A percentile compares a stretch with the other conserved stretches of the same genome.
Evolutionary conservation across 2,888 invertebrate genomes (phyloP).

Genomic region (Teleiodes luculella): DNA sequence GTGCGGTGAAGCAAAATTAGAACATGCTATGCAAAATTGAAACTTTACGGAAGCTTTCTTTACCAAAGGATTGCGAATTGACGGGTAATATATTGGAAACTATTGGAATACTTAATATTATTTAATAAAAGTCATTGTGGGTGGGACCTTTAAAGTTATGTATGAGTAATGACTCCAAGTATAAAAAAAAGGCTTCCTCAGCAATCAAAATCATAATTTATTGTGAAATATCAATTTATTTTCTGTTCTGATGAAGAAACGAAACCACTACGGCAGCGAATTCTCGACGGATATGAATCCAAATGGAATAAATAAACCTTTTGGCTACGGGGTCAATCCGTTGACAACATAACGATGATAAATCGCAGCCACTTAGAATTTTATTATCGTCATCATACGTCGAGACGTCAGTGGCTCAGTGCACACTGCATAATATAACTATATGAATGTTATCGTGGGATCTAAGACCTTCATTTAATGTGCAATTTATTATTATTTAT

Average conservation of each 20-base stretch:
- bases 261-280: background rate
- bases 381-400: slow-evolving; percentile 26
- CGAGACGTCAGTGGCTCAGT: background rate
- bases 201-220: too few species aligned
- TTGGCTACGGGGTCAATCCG: slow-evolving; percentile 33
- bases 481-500: slow-evolving; percentile 1
- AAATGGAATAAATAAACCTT: slow-evolving; percentile 24
- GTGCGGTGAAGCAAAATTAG: background rate
- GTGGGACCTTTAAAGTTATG: too few species aligned
- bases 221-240: background rate
- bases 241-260: background rate
- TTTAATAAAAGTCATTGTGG: too few species aligned
- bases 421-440: background rate
- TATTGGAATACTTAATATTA: too few species aligned
- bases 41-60: too few species aligned
- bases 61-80: too few species aligned
- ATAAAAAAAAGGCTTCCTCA: too few species aligned
- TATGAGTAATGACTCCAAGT: too few species aligned
- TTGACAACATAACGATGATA: slow-evolving; percentile 49
- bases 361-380: slow-evolving; percentile 48
- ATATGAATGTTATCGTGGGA: background rate
- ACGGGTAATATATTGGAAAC: too few species aligned
- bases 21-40: slow-evolving; percentile 10
- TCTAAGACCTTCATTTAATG: background rate
- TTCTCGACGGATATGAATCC: slow-evolving; percentile 12